These are phyloP conservation scores for Caretta caretta DNA, from an alignment of 2,113 vertebrate species.

Conservation along the genomic window DNA sequence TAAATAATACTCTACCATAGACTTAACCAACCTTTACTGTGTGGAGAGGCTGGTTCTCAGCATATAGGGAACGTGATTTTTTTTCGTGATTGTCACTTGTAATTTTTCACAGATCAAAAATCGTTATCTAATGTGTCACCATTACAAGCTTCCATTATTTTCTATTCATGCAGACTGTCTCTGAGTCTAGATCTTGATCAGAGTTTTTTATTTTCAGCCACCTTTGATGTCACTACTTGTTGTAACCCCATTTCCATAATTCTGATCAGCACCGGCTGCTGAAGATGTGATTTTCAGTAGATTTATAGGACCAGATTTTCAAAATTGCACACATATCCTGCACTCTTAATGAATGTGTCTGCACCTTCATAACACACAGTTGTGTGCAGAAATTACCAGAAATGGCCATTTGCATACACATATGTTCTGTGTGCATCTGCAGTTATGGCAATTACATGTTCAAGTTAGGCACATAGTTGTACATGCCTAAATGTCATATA, in stretches of 20 bases:
- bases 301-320: not conserved
- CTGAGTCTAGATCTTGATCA: not conserved
- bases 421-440: not conserved
- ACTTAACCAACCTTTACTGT: not conserved
- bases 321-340: not conserved
- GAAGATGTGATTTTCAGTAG: not conserved
- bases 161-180: not conserved
- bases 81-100: not conserved
- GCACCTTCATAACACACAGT: too few species aligned
- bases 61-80: not conserved
- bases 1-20: not conserved
- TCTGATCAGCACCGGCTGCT: not conserved
- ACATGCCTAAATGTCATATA: not conserved
- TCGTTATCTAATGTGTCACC: not conserved
- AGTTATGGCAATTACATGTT: not conserved
- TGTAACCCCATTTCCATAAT: not conserved
- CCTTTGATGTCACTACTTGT: not conserved
- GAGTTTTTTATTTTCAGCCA: not conserved
- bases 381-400: too few species aligned
- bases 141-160: not conserved
- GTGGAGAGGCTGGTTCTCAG: not conserved
- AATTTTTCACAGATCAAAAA: not conserved
- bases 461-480: not conserved
- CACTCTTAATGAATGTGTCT: too few species aligned
- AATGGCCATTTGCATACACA: too few species aligned